Evolutionary conservation across 1,140 invertebrate genomes (phyloP), one percentile per base, ranked within the genome.

Genomic region (Pseudachorutes palmiensis): DNA sequence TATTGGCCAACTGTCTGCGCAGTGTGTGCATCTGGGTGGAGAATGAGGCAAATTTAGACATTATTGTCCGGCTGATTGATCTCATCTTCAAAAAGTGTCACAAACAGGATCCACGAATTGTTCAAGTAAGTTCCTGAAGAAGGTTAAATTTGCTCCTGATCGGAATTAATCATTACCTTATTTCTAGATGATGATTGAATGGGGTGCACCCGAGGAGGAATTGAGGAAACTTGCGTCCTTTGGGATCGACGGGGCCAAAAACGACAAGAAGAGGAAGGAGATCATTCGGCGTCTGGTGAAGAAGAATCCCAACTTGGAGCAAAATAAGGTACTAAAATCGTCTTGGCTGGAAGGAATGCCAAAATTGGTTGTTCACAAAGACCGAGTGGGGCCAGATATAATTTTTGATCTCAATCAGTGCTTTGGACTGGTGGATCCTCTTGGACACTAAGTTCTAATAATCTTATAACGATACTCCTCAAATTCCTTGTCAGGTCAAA

Each of bases 211-310:
- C 22, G 59, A 62, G 14, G 19, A 26, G n/a, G 65, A 67, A 12
- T n/a, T 67, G 14, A 29, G 32, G 26, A 45, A 51, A 55, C n/a
- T 22, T 67, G 12, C 22, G 30, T 5, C 58, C 5, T n/a, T 3
- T 55, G 3, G 55, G 60, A 29, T 31, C 26, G 3, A 29, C 26
- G 5, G 31, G 51, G 5, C 12, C 29, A 67, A 67, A 28, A 67
- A 48, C 26, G 65, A 67, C 1, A 62, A 62, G 29, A 67, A 62
- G 48, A 3, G 65, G n/a, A 67, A 32, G 41, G 65, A 67, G 16
- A 19, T 67, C 12, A 62, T 30, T 31, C 33, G 65, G n/a, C 31
- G 28, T 33, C 26, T 67, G 58, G 60, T 62, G 1, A 26, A 33
- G 2, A 62, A 67, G 12, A 67, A 67, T 30, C 65, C 65, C 2